A percentile compares a stretch with the other conserved stretches of the same genome.
phyloP scores from a whole-genome alignment of 2,797 vertebrate genomes.

The Graptemys geographica region DNA sequence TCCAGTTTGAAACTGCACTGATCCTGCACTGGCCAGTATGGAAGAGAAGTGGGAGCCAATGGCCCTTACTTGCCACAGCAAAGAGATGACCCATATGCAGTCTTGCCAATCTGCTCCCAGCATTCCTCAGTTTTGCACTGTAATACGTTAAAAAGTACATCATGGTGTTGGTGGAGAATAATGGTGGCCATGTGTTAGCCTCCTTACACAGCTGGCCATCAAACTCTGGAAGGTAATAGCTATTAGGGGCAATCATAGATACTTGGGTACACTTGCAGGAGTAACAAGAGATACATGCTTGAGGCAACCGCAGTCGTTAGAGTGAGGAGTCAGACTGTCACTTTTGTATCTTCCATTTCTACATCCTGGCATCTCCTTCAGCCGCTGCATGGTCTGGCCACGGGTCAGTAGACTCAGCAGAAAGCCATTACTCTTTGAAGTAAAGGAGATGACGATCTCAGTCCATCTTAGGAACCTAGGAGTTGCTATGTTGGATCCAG shows the following conservation, averaged over 20 bases:
- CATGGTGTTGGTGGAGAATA: not conserved
- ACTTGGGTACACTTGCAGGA: not conserved
- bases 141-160: not conserved
- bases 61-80: not conserved
- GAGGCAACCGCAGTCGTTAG: not conserved
- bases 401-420: not conserved
- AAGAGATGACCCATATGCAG: not conserved
- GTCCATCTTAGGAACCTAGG: not conserved
- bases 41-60: not conserved
- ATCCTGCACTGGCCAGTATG: rapidly evolving
- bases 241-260: not conserved
- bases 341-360: not conserved
- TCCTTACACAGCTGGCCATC: not conserved
- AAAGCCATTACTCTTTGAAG: not conserved
- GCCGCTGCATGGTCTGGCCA: not conserved
- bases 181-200: not conserved
- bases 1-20: not conserved
- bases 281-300: not conserved
- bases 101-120: not conserved
- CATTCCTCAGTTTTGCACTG: not conserved
- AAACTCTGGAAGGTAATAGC: rapidly evolving
- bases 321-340: not conserved
- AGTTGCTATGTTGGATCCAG: not conserved
- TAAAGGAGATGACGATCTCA: not conserved
- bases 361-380: not conserved